Base-by-base conservation (phyloP, 1,140 invertebrate genomes). In the Lutraria rhynchaena region DNA sequence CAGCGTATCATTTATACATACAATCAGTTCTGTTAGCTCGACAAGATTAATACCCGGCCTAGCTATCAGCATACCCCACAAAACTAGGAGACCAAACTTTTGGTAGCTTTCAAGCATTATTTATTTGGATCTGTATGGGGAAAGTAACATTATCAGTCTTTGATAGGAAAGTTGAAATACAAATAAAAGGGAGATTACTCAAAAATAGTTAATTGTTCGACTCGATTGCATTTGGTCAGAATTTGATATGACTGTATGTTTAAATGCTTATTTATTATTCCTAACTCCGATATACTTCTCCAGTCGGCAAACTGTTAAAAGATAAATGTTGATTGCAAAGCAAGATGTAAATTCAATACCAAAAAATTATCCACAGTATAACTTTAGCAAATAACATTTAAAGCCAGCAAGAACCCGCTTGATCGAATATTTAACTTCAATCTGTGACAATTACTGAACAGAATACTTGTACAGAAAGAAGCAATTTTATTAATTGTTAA, bases 141-240 rank as follows among this genome's bases (percentile, higher is more conserved):
- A 67, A 67, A 67, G 41, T 67, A 67, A 67, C 44, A 67, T 11
- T 49, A 67, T 46, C 63, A 67, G 2, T 4, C 17, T 15, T 31
- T 24, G 5, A 51, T 49, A 67, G n/a, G 19, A 67, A 46, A 67
- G 9, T 67, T 41, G 11, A 46, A 19, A 49, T 15, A 29, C 41
- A 67, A 49, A 67, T 22, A 67, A 3, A 67, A 46, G 63, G 63
- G 63, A 51, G 63, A 67, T 67, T 35, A 67, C 44, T 49, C 24
- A 31, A 33, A 31, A 67, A 67, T 35, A 46, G 41, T 49, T 5
- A 1, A 22, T 35, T 67, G 27, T 19, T 49, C 7, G 3, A 15
- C 17, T 22, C 27, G n/a, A 67, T 49, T 27, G 27, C 15, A 46
- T 49, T 15, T n/a, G 44, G 63, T 67, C 19, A 17, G 63, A 22